phyloP scores from a whole-genome alignment of 2,113 vertebrate genomes.

The human (Homo sapiens) region DNA sequence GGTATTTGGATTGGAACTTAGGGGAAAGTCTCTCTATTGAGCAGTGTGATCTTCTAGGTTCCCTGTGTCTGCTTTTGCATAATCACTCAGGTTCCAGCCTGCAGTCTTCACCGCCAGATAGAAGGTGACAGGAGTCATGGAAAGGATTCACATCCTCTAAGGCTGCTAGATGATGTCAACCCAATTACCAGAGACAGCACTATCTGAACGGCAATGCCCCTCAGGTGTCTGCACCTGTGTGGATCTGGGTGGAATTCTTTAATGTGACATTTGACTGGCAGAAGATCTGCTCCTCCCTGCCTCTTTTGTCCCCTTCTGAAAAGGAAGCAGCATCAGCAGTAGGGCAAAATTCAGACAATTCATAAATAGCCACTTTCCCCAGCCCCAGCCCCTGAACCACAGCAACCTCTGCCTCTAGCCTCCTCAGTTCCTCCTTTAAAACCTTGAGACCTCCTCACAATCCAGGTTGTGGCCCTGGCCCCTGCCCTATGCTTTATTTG shows the following conservation, averaged over 20 bases:
- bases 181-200: slow-evolving; percentile 42
- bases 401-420: background rate
- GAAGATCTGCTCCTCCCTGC: background rate
- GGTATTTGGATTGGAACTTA: background rate
- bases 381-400: too few relatives aligned
- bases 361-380: background rate
- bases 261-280: slow-evolving; percentile 43
- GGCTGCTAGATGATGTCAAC: slow-evolving; percentile 50
- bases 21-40: background rate
- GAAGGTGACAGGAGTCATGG: slow-evolving; percentile 39
- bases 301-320: background rate
- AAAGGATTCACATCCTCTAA: slow-evolving; percentile 57
- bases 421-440: background rate
- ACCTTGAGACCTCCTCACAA: background rate
- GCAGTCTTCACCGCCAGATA: slow-evolving; percentile 17
- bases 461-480: background rate
- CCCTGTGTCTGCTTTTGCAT: slow-evolving; percentile 14
- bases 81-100: background rate
- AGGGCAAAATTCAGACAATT: background rate
- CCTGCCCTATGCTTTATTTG: background rate
- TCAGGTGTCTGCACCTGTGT: slow-evolving; percentile 44
- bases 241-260: slow-evolving; percentile 46
- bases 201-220: background rate
- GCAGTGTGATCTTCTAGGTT: background rate
- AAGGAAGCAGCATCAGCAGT: background rate